These are phyloP conservation scores for Otus sunia DNA, from an alignment of 2,113 vertebrate species.

Conservation along the genomic window DNA sequence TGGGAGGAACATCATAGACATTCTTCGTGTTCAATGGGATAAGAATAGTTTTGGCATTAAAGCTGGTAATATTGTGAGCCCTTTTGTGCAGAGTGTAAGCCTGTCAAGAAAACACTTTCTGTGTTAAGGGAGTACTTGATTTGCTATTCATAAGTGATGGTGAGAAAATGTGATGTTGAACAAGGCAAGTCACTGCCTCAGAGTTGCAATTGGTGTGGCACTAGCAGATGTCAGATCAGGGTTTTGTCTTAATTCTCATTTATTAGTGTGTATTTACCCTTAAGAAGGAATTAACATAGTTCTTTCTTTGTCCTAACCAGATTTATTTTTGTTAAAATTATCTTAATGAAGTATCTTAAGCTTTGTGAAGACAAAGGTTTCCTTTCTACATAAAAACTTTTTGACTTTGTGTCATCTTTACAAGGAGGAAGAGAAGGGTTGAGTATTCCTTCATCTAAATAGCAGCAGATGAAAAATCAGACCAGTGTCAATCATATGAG, in stretches of 20 bases:
- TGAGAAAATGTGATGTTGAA: background rate
- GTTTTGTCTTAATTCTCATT: background rate
- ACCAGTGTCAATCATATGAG: background rate
- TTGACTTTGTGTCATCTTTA: background rate
- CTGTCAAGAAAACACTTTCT: background rate
- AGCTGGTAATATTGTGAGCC: background rate
- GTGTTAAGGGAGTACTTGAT: background rate
- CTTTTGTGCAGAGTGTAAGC: background rate
- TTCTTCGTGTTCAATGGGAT: background rate
- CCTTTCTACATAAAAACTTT: background rate
- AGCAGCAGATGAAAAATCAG: background rate
- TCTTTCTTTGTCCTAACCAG: background rate
- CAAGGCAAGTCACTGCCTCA: background rate
- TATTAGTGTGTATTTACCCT: background rate
- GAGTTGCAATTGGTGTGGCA: background rate
- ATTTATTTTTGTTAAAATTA: background rate
- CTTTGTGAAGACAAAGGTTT: background rate
- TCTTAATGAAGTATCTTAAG: background rate
- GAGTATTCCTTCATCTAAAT: background rate
- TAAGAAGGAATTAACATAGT: background rate
- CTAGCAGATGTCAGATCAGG: background rate
- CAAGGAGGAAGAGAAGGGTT: background rate
- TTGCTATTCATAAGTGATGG: background rate
- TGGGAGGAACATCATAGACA: background rate
- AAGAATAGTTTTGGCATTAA: background rate